These are phyloP conservation scores for Sapayoa aenigma DNA, from an alignment of 2,113 vertebrate species.

Conservation along the genomic window DNA sequence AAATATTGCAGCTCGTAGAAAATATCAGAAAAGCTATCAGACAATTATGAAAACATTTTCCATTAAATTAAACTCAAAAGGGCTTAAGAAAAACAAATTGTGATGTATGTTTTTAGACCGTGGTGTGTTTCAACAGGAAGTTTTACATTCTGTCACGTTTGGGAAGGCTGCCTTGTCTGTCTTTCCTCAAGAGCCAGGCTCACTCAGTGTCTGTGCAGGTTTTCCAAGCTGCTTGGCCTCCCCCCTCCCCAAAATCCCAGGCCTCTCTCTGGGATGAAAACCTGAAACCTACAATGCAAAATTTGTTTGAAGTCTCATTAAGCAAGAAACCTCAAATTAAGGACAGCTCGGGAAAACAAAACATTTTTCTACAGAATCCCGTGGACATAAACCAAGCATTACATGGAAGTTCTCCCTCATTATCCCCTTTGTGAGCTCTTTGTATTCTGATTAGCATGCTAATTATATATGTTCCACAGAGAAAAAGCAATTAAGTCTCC, in stretches of 20 bases:
- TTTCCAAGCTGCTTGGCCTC: neutral
- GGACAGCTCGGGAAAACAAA: conserved; percentile 57
- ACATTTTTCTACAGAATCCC: conserved; percentile 36
- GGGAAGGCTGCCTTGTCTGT: conserved; percentile 5
- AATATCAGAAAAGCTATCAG: neutral
- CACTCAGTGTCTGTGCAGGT: neutral
- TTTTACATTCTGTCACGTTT: neutral
- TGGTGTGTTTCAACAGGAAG: neutral
- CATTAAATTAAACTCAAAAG: conserved; percentile 11
- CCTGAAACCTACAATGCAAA: conserved; percentile 47
- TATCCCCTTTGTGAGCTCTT: conserved; percentile 20
- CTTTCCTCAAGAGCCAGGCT: conserved; percentile 28
- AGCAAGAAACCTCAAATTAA: conserved; percentile 53
- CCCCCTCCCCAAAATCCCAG: neutral
- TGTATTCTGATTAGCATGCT: conserved; percentile 10
- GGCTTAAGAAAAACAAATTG: conserved; percentile 5
- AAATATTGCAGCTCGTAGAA: neutral
- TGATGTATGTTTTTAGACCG: neutral
- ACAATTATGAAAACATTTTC: neutral
- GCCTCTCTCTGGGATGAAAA: conserved; percentile 46
- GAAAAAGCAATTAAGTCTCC: conserved; percentile 43
- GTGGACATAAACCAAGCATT: neutral
- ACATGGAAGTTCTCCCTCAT: conserved; percentile 28
- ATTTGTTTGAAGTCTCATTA: conserved; percentile 62
- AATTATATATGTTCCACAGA: conserved; percentile 27